These are phyloP conservation scores for Acropternis orthonyx DNA, from an alignment of 2,797 vertebrate genomes.

Conservation along the genomic window DNA sequence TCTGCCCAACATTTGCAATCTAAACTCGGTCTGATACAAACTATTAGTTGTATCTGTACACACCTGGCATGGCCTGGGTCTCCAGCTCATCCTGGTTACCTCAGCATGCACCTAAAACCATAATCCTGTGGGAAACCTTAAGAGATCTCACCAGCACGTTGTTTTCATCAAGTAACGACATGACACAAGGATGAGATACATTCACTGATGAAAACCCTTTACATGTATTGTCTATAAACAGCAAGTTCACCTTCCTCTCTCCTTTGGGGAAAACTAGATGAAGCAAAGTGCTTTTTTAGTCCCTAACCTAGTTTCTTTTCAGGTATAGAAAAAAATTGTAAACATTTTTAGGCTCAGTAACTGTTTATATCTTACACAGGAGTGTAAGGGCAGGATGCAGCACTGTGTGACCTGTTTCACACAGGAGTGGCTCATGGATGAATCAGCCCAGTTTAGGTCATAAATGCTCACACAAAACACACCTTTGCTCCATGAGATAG, in stretches of 20 bases:
- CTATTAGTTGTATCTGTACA: fast-evolving
- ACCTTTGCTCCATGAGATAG: neutral
- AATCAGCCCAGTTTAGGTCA: neutral
- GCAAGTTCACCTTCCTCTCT: neutral
- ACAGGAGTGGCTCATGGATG: neutral
- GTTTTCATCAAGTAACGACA: neutral
- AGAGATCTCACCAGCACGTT: neutral
- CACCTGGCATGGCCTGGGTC: neutral
- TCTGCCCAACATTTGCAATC: neutral
- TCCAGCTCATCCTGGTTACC: neutral
- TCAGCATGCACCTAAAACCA: neutral
- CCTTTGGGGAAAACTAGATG: neutral
- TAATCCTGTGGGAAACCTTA: neutral
- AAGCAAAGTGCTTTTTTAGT: neutral
- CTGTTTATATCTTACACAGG: neutral
- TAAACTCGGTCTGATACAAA: neutral
- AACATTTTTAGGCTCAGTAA: neutral
- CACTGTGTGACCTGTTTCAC: neutral
- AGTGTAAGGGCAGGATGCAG: neutral
- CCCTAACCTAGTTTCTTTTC: neutral
- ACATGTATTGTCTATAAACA: neutral
- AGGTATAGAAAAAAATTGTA: neutral
- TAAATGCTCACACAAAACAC: neutral
- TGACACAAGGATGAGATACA: neutral
- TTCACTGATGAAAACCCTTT: neutral